Evolutionary conservation across 2,113 vertebrate species (phyloP).

Genomic region (Pseudopipra pipra): DNA sequence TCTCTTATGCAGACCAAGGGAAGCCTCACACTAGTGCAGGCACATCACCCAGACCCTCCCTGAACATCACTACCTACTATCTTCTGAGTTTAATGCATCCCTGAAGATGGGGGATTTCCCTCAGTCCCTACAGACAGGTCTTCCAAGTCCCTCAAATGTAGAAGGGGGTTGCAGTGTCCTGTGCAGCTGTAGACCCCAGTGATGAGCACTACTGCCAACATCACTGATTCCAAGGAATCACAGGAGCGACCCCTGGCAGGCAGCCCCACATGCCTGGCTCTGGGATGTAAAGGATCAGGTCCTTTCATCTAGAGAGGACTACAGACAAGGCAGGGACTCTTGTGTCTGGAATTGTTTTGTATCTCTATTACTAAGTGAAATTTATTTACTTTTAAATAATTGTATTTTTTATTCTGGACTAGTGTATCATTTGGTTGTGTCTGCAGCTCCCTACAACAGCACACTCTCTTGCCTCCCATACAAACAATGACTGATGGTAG

Average conservation of each 20-base stretch:
- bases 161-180: background rate
- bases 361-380: background rate
- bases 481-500: background rate
- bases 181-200: background rate
- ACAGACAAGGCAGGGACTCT: background rate
- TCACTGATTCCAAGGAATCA: background rate
- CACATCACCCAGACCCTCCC: background rate
- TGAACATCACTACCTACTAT: background rate
- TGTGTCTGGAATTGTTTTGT: background rate
- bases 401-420: background rate
- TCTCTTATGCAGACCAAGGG: background rate
- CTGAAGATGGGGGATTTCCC: background rate
- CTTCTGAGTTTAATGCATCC: background rate
- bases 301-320: background rate
- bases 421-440: background rate
- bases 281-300: background rate
- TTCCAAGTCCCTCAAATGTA: background rate
- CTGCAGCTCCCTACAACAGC: background rate
- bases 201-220: background rate
- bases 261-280: background rate
- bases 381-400: background rate
- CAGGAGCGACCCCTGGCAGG: background rate
- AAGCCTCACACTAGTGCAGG: background rate
- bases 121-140: background rate
- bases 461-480: background rate